phyloP scores from a whole-genome alignment of 2,113 vertebrate species.

The Bubo bubo region DNA sequence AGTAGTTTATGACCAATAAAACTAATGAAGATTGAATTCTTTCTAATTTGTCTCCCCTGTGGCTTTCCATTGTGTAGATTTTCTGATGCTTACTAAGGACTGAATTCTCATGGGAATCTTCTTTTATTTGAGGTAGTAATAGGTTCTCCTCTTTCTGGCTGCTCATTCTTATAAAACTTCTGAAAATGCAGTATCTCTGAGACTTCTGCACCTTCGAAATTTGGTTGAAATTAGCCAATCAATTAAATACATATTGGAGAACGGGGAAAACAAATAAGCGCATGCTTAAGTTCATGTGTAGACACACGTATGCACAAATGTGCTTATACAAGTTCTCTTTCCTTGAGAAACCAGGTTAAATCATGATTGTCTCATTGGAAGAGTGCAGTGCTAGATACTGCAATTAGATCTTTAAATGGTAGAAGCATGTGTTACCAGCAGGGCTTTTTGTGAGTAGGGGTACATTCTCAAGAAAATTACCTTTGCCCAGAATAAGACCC shows the following conservation, averaged over 20 bases:
- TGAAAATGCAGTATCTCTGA: not conserved
- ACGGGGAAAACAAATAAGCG: not conserved
- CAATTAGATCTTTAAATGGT: not conserved
- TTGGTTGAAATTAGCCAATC: not conserved
- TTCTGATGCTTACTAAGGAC: not conserved
- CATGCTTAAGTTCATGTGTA: not conserved
- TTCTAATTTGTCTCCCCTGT: not conserved
- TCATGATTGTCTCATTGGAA: not conserved
- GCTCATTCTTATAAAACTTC: not conserved
- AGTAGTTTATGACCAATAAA: not conserved
- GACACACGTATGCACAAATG: not conserved
- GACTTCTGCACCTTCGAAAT: not conserved
- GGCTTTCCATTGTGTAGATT: not conserved
- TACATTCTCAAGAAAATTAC: not conserved
- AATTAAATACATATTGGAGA: not conserved
- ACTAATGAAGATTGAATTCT: not conserved
- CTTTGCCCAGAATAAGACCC: not conserved
- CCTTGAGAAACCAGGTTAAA: not conserved
- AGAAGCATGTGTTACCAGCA: not conserved
- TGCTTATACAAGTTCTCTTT: not conserved
- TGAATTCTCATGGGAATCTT: not conserved
- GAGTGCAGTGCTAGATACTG: not conserved
- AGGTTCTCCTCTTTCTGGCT: not conserved
- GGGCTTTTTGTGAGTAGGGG: rapidly evolving
- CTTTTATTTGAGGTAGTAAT: not conserved